A percentile compares a stretch with the other conserved stretches of the same genome.
These are phyloP conservation scores for Sclerurus mexicanus DNA, from an alignment of 2,113 vertebrate species.

Conservation along the genomic window DNA sequence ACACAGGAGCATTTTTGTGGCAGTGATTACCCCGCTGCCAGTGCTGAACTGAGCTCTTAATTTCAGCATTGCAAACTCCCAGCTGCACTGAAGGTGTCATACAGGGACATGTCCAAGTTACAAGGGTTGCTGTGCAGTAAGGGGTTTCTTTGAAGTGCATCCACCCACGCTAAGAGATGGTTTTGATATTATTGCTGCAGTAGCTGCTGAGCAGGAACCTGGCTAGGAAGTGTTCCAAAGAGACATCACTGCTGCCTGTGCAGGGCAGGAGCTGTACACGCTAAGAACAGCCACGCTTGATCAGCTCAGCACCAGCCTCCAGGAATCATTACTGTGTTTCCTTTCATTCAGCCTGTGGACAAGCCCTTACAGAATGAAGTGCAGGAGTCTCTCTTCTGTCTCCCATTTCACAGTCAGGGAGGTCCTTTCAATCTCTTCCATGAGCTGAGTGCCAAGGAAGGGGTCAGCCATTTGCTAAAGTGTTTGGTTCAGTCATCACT, in stretches of 20 bases:
- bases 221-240: background rate
- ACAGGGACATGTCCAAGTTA: rapidly evolving
- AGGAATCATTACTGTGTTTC: background rate
- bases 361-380: background rate
- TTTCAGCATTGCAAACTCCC: background rate
- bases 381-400: background rate
- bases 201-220: background rate
- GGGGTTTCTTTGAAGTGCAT: background rate
- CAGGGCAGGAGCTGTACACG: background rate
- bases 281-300: background rate
- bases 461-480: background rate
- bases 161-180: background rate
- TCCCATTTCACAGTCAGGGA: slow-evolving; percentile 36
- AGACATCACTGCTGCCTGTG: background rate
- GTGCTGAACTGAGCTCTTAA: background rate
- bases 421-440: slow-evolving; percentile 37
- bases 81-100: background rate
- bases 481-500: background rate
- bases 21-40: background rate
- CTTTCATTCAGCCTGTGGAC: background rate
- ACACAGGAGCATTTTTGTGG: background rate
- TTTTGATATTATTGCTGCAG: background rate
- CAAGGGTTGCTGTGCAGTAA: background rate
- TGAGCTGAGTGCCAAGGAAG: background rate
- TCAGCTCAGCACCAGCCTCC: background rate